Base-by-base conservation (phyloP, 53 echinoderm and acorn worm species). In the Apostichopus leukothele region DNA sequence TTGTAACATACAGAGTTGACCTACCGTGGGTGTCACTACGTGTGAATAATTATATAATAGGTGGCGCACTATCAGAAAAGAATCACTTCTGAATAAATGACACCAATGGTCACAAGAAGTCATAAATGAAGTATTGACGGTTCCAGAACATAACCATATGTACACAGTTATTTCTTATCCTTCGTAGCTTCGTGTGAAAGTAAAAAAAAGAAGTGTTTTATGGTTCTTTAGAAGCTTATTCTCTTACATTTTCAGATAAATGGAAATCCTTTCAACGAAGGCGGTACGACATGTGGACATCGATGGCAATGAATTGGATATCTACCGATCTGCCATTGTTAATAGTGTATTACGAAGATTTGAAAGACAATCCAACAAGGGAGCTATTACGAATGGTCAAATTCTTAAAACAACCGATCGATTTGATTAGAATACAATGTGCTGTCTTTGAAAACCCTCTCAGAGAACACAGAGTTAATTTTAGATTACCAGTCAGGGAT, bases 311-410 rank as follows among this genome's bases (percentile, higher is more conserved):
- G 53, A 52, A 52, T 16, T 79, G 79, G 79, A 39, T 79, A 39
- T 50, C 12, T n/a, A 21, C 51, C 5, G 50, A 52, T 10, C n/a
- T 52, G 18, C 79, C 52, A 8, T 53, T 79, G 8, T 7, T 79
- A 52, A 79, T 79, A 79, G 79, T 79, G 10, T 79, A 79, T 53
- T 79, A 79, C 51, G 79, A 79, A 79, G 79, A 79, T 5, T 53
- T 79, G 52, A 79, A 21, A 52, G 18, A 39, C 19, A 12, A 79
- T 18, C 53, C 79, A 16, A 19, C 18, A 3, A 39, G 79, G 18
- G 79, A 79, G 51, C n/a, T 79, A 51, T 9, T 79, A n/a, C 50
- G 79, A 79, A 79, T 79, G 79, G 79, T 79, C 53, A 79, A 51
- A 79, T 79, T 79, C 51, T 79, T 79, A 53, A 26, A 51, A 12